Base-by-base conservation (phyloP, 2,113 vertebrate genomes). In the Tetraodon nigroviridis region DNA sequence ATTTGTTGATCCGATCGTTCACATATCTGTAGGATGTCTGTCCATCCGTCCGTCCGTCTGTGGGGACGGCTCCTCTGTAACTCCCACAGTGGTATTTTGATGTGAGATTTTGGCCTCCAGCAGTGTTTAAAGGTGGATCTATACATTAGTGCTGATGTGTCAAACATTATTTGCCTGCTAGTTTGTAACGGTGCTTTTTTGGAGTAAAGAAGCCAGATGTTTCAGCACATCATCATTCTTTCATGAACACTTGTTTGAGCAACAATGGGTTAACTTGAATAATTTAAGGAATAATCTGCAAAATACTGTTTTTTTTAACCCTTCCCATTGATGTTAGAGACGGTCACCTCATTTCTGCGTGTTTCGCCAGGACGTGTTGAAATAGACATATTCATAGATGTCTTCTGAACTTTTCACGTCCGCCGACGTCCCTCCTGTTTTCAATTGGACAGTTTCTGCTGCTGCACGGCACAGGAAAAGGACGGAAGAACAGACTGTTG, bases 401-500 rank as follows among this genome's bases (percentile, higher is more conserved):
- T 61, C 65, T 64, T 74, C 57, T 65, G 70, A 86, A 87, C 76
- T 86, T 83, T 85, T 81, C 73, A 70, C 54, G 45, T 59, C 66
- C 67, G 51, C 62, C 55, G 61, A 60, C 56, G 55, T 73, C 74
- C 73, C 59, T 70, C 49, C 66, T 50, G 72, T 64, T 69, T 75
- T 62, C 54, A 65, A 83, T 85, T 84, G 76, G 83, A 59, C 57
- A 74, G 80, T 76, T 78, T 76, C 69, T 82, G 80, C 82, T 76
- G 71, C 69, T 73, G 66, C 74, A 66, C 75, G 51, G 78, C 57
- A 55, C 69, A 71, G 65, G 74, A 84, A 79, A 69, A 82, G 82
- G 73, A 86, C 86, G 84, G 84, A 84, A 84, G 82, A 87, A 87
- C 78, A 58, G 84, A 73, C 84, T 87, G 90, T 91, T 91, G 90